Percentiles rank a stretch among this genome's conserved stretches.
These are phyloP conservation scores for Drosophila kambysellisi DNA, from an alignment of 2,888 invertebrate species.

Conservation along the genomic window DNA sequence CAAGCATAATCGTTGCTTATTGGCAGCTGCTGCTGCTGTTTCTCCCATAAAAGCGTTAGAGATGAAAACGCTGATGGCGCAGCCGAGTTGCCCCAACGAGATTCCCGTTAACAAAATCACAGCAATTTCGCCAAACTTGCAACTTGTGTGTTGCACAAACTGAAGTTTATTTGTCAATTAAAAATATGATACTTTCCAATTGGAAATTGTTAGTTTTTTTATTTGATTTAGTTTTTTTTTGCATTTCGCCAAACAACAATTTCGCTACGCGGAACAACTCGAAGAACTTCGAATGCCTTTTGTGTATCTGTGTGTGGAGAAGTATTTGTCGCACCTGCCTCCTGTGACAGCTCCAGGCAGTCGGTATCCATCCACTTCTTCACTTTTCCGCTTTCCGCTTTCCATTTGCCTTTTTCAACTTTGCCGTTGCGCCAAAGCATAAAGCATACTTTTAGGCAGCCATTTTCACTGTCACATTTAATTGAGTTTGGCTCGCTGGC, in stretches of 20 bases:
- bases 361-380: constrained; percentile 7
- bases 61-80: constrained; percentile 75
- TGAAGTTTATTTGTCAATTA: too few species aligned
- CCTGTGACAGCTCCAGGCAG: constrained; percentile 8
- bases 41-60: constrained; percentile 50
- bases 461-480: constrained; percentile 80
- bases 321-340: constrained; percentile 59
- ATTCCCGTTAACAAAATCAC: constrained; percentile 13
- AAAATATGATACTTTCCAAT: too few species aligned
- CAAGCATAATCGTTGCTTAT: constrained; percentile 80
- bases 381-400: neutral
- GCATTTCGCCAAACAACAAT: neutral
- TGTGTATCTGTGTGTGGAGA: neutral
- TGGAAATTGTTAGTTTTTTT: too few species aligned
- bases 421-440: constrained; percentile 33
- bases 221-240: neutral
- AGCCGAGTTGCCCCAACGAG: constrained; percentile 8
- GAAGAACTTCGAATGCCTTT: neutral
- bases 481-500: constrained; percentile 71
- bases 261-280: neutral
- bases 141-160: neutral
- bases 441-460: constrained; percentile 78
- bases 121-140: neutral
- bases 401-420: neutral
- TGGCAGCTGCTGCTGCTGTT: constrained; percentile 70